Evolutionary conservation across 2,113 vertebrate species (phyloP).

Genomic region (Craseonycteris thonglongyai): DNA sequence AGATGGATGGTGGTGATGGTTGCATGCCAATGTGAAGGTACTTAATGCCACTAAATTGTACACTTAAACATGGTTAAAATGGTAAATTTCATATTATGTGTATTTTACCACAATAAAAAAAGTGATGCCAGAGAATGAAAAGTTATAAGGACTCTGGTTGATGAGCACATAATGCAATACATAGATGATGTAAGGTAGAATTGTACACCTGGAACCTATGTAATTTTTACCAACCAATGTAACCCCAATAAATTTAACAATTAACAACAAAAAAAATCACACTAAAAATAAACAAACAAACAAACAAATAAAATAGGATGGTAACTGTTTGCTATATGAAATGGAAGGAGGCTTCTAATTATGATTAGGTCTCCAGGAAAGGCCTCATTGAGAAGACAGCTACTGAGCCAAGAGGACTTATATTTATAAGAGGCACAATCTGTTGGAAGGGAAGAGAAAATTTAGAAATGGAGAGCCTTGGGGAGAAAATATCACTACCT

Average conservation of each 20-base stretch:
- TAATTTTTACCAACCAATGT: no score
- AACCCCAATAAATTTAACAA: no score
- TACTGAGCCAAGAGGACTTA: not conserved
- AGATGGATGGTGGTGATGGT: not conserved
- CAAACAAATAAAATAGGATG: not conserved
- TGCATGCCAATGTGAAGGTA: not conserved
- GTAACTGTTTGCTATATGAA: not conserved
- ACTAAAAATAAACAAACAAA: no score
- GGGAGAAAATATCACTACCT: not conserved
- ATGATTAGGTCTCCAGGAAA: not conserved
- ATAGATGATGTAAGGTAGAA: no score
- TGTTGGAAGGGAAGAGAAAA: not conserved
- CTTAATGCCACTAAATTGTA: not conserved
- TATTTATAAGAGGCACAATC: not conserved
- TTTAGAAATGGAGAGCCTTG: not conserved
- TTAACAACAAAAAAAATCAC: no score
- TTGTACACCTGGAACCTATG: no score
- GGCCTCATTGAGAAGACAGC: not conserved
- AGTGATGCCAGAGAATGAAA: not conserved
- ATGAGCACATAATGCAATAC: no score
- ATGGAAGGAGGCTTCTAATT: not conserved
- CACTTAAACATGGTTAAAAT: not conserved
- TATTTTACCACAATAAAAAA: not conserved
- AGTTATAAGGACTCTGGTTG: not conserved
- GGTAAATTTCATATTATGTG: not conserved